phyloP scores from a whole-genome alignment of 64 coral and sea anemone species.

The Stylophora pistillata region DNA sequence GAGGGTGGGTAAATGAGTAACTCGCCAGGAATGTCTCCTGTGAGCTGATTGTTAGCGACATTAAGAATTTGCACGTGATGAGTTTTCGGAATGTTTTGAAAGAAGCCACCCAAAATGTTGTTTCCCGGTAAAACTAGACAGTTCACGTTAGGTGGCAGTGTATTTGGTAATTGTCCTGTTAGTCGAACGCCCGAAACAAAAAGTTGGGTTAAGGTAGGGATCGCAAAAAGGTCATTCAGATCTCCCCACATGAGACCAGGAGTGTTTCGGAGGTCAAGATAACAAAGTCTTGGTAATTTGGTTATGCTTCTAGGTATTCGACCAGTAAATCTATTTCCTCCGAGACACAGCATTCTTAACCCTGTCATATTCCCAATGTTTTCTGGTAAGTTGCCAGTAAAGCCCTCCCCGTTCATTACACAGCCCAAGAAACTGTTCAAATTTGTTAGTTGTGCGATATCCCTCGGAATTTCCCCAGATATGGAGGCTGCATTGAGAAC shows the following conservation, averaged over 20 bases:
- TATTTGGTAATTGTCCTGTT: conserved; percentile 15
- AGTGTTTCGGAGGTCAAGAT: not conserved
- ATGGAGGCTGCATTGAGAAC: not conserved
- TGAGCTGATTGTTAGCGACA: conserved; percentile 34
- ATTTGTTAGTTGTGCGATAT: not conserved
- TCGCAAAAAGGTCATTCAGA: conserved; percentile 17
- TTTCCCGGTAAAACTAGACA: conserved; percentile 28
- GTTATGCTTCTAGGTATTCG: conserved; percentile 12
- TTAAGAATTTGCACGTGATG: not conserved
- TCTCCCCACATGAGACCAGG: conserved; percentile 28
- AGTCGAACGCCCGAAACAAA: conserved; percentile 20
- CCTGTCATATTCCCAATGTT: conserved; percentile 25
- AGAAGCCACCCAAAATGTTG: conserved; percentile 1
- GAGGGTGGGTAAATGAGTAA: not conserved
- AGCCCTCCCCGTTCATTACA: not conserved
- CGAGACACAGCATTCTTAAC: not conserved
- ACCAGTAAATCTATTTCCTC: conserved; percentile 10
- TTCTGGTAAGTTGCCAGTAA: conserved; percentile 4
- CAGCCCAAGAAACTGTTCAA: not conserved
- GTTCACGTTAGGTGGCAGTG: not conserved
- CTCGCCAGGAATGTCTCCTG: conserved; percentile 14
- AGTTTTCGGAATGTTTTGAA: not conserved
- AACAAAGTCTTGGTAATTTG: not conserved
- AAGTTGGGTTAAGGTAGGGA: not conserved
- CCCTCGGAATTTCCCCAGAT: not conserved